These are phyloP conservation scores for Cenopis cana DNA, from an alignment of 2,888 invertebrate species.

Conservation along the genomic window DNA sequence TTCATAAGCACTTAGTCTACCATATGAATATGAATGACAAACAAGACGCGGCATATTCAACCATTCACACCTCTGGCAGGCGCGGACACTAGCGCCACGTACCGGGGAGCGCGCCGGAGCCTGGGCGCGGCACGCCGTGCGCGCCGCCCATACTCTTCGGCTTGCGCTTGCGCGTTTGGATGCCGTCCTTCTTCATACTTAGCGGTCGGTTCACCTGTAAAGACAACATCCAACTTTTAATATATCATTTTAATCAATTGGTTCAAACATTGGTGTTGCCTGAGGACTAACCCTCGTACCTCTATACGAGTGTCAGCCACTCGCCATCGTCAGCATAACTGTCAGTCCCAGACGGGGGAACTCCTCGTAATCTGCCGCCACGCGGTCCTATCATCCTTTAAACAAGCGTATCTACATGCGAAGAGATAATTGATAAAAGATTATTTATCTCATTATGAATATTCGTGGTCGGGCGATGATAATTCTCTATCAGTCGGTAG, in stretches of 20 bases:
- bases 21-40: conserved; percentile 7
- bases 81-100: conserved; percentile 52
- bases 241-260: neutral
- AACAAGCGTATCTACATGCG: conserved; percentile 81
- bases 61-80: conserved; percentile 23
- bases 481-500: conserved; percentile 84
- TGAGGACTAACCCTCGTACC: no score
- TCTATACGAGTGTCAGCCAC: conserved; percentile 24
- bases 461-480: conserved; percentile 80
- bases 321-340: conserved; percentile 42
- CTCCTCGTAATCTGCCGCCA: conserved; percentile 75
- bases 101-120: conserved; percentile 68
- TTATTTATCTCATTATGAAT: conserved; percentile 85
- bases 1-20: conserved; percentile 29
- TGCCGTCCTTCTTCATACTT: conserved; percentile 99
- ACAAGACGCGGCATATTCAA: conserved; percentile 12
- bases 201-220: conserved; percentile 95
- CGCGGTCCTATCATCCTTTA: conserved; percentile 81
- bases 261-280: neutral
- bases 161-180: conserved; percentile 98
- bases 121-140: conserved; percentile 63
- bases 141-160: conserved; percentile 87
- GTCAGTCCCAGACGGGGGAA: conserved; percentile 64
- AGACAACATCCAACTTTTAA: neutral
- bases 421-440: conserved; percentile 85